phyloP scores from a whole-genome alignment of 2,888 invertebrate species.

The Hypomecis atomaria region DNA sequence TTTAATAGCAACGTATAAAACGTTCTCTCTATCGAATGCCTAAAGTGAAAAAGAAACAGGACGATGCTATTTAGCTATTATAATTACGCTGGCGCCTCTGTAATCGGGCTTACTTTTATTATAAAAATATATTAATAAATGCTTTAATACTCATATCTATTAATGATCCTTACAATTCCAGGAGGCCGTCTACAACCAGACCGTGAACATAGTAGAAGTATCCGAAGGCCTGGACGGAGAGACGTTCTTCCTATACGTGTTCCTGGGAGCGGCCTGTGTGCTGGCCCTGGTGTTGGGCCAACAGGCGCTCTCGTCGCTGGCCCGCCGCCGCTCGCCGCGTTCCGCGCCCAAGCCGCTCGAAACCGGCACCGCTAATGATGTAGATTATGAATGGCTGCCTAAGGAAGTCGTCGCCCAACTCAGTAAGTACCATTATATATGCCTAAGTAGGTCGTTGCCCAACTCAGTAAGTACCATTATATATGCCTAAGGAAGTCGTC shows the following conservation, averaged over 20 bases:
- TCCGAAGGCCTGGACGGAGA: slow-evolving; percentile 99
- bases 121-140: no score
- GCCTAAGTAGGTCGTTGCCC: no score
- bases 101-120: no score
- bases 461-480: no score
- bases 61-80: no score
- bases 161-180: no score
- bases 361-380: slow-evolving; percentile 96
- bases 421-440: slow-evolving; percentile 92
- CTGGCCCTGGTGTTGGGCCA: slow-evolving; percentile 95
- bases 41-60: no score
- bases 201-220: slow-evolving; percentile 96
- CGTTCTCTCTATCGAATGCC: no score
- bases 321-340: slow-evolving; percentile 87
- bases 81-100: no score
- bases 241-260: slow-evolving; percentile 98
- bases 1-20: no score
- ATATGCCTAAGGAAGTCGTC: no score
- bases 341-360: slow-evolving; percentile 89
- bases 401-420: slow-evolving; percentile 93
- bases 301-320: slow-evolving; percentile 93
- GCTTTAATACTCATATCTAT: no score
- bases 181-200: slow-evolving; percentile 99
- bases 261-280: slow-evolving; percentile 95
- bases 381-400: slow-evolving; percentile 99